A percentile compares a stretch with the other conserved stretches of the same genome.
phyloP scores from a whole-genome alignment of 2,888 invertebrate genomes.

The Microchrysa polita region DNA sequence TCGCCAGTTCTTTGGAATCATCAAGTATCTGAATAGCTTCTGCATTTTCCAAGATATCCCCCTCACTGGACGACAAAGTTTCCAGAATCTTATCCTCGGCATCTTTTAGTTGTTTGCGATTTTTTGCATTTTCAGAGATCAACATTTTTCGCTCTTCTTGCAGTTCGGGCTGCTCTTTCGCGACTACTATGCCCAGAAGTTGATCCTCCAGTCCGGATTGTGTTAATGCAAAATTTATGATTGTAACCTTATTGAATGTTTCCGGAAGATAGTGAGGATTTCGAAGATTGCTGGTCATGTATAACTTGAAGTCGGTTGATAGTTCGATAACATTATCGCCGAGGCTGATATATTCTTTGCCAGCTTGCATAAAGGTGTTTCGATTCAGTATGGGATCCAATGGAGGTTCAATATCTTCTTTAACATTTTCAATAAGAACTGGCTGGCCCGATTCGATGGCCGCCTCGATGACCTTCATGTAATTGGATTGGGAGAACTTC shows the following conservation, averaged over 20 bases:
- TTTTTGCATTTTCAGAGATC: slow-evolving; percentile 81
- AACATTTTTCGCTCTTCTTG: slow-evolving; percentile 84
- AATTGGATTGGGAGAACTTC: slow-evolving; percentile 62
- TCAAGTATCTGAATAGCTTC: slow-evolving; percentile 87
- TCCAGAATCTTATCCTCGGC: slow-evolving; percentile 89
- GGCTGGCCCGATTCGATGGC: slow-evolving; percentile 79
- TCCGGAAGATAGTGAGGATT: slow-evolving; percentile 93
- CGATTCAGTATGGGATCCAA: slow-evolving; percentile 82
- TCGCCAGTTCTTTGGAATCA: slow-evolving; percentile 82
- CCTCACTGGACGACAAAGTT: slow-evolving; percentile 82
- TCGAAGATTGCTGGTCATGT: slow-evolving; percentile 86
- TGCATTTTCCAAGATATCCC: slow-evolving; percentile 92
- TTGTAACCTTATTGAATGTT: slow-evolving; percentile 82
- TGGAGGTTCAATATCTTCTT: slow-evolving; percentile 84
- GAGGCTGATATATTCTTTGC: slow-evolving; percentile 78
- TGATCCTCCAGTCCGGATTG: slow-evolving; percentile 85
- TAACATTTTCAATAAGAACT: slow-evolving; percentile 85
- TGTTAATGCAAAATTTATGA: slow-evolving; percentile 87
- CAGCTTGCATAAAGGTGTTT: slow-evolving; percentile 83
- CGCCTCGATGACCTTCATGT: slow-evolving; percentile 69
- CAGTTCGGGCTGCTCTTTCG: slow-evolving; percentile 88
- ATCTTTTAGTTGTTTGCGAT: slow-evolving; percentile 81
- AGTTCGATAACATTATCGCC: slow-evolving; percentile 88
- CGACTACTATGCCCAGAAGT: slow-evolving; percentile 84
- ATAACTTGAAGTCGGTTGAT: slow-evolving; percentile 80